Percentiles rank a stretch among this genome's conserved stretches.
These are phyloP conservation scores for Alcedo quadribrachys DNA, from an alignment of 2,797 vertebrate genomes.

Conservation along the genomic window DNA sequence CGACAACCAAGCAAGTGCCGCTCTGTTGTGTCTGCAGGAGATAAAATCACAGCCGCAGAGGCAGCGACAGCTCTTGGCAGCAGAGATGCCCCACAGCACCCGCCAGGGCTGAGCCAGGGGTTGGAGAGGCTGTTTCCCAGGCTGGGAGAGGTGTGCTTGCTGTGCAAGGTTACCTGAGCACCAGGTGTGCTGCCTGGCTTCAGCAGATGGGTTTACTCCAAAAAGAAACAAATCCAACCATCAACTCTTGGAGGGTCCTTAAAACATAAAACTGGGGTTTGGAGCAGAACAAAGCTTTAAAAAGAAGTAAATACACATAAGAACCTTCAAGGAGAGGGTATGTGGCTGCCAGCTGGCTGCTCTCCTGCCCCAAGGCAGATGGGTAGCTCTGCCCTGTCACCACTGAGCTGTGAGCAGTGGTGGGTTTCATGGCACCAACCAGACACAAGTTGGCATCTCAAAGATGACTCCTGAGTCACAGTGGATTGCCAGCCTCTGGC, in stretches of 20 bases:
- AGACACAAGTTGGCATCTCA: background rate
- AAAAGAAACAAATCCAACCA: background rate
- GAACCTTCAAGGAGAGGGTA: background rate
- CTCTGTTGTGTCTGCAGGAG: background rate
- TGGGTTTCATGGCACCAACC: background rate
- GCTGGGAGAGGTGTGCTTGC: rapidly evolving
- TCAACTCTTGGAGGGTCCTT: background rate
- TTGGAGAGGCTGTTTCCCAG: background rate
- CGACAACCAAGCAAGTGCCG: background rate
- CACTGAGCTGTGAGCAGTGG: background rate
- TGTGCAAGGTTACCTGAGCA: background rate
- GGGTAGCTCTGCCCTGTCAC: rapidly evolving
- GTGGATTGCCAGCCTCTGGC: rapidly evolving
- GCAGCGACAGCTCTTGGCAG: background rate
- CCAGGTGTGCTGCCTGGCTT: background rate
- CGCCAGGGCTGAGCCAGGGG: background rate
- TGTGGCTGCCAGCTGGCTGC: background rate
- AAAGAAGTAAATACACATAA: background rate
- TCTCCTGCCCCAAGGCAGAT: background rate
- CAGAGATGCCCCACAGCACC: background rate
- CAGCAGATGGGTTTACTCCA: background rate
- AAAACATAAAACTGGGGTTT: background rate
- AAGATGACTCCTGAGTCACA: background rate
- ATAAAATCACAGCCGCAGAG: background rate
- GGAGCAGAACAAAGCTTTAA: background rate